A percentile compares a stretch with the other conserved stretches of the same genome.
phyloP scores from a whole-genome alignment of 2,797 vertebrate species.

The Sebastes alutus region DNA sequence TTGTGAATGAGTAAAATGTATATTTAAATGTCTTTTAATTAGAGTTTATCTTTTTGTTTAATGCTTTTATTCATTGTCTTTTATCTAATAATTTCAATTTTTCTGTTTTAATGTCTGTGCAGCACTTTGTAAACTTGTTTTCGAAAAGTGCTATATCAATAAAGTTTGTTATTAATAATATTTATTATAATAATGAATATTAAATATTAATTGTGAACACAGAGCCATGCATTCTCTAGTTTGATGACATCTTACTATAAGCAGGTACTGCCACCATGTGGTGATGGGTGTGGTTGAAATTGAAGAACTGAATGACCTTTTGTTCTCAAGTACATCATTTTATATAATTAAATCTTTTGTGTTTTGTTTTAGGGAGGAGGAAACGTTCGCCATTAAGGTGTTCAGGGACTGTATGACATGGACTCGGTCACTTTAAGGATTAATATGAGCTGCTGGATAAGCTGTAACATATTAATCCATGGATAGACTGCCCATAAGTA shows the following conservation, averaged over 20 bases:
- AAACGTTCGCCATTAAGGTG: neutral
- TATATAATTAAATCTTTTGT: neutral
- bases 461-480: slow-evolving; percentile 18
- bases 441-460: slow-evolving; percentile 16
- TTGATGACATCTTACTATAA: neutral
- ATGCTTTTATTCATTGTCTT: neutral
- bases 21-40: neutral
- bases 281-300: neutral
- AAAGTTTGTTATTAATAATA: neutral
- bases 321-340: neutral
- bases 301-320: neutral
- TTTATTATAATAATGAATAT: neutral
- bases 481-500: neutral
- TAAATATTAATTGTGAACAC: neutral
- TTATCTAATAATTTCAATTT: neutral
- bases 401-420: neutral
- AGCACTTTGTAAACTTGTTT: neutral
- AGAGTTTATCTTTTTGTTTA: too few species aligned
- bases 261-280: slow-evolving; percentile 54
- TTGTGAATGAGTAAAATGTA: neutral
- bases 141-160: neutral
- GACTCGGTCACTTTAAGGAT: slow-evolving; percentile 18
- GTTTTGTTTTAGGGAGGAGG: neutral
- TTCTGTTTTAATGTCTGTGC: too few species aligned
- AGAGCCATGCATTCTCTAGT: neutral